phyloP scores from a whole-genome alignment of 1,140 invertebrate genomes.

The Ditylenchus dipsaci region DNA sequence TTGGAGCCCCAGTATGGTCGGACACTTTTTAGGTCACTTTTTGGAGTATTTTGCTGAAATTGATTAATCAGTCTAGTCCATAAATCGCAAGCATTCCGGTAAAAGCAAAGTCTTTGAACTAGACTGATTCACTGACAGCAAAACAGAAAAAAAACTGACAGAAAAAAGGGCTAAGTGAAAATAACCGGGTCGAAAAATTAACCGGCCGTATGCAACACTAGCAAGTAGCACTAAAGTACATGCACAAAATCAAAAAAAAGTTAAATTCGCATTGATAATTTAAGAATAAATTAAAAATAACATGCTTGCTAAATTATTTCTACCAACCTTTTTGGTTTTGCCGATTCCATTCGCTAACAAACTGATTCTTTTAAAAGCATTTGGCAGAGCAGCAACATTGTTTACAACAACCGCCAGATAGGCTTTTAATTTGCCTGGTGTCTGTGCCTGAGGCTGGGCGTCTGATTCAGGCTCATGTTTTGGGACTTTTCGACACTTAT shows the following conservation, averaged over 20 bases:
- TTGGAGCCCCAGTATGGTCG: too few relatives aligned
- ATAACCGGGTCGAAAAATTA: neutral
- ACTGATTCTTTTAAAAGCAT: slow-evolving; percentile 3
- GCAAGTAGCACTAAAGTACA: neutral
- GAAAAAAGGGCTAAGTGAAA: neutral
- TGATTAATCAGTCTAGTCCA: too few relatives aligned
- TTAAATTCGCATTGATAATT: neutral
- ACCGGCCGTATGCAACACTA: neutral
- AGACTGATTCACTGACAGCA: too few relatives aligned
- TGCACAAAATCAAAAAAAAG: neutral
- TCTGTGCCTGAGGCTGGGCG: neutral
- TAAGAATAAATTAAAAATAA: neutral
- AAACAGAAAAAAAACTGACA: neutral
- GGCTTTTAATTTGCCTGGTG: slow-evolving; percentile 3
- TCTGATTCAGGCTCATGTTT: neutral
- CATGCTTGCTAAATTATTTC: neutral
- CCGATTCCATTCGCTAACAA: neutral
- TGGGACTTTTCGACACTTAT: too few relatives aligned
- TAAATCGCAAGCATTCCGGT: too few relatives aligned
- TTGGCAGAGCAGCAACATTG: neutral
- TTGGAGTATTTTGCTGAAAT: too few relatives aligned
- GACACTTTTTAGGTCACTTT: too few relatives aligned
- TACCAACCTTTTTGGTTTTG: slow-evolving; percentile 4
- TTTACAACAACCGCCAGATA: slow-evolving; percentile 9
- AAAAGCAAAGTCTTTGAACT: too few relatives aligned